phyloP scores from a whole-genome alignment of 1,140 invertebrate species.

The Mamestra configurata region DNA sequence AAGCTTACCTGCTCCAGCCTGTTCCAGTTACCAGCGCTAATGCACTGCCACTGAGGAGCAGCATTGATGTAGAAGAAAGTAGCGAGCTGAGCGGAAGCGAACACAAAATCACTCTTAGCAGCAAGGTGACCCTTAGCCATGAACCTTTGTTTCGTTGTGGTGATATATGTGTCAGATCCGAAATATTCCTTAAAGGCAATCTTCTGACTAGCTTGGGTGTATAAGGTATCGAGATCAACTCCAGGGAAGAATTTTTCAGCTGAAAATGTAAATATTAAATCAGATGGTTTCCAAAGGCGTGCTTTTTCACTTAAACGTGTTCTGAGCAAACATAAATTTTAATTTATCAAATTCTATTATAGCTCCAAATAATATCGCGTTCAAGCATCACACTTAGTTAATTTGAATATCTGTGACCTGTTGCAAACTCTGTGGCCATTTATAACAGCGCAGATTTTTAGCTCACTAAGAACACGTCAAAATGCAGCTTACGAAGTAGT shows the following conservation, averaged over 20 bases:
- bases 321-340: too few species aligned
- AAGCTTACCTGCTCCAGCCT: constrained; percentile 78
- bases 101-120: constrained; percentile 91
- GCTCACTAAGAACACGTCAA: too few species aligned
- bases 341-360: too few species aligned
- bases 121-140: constrained; percentile 90
- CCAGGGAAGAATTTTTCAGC: constrained; percentile 78
- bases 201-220: constrained; percentile 79
- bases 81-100: constrained; percentile 89
- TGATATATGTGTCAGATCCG: constrained; percentile 76
- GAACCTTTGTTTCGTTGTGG: constrained; percentile 65
- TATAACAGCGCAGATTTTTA: too few species aligned
- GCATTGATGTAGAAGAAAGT: constrained; percentile 91
- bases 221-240: constrained; percentile 71
- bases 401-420: too few species aligned
- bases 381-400: too few species aligned
- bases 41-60: constrained; percentile 90
- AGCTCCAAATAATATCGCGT: too few species aligned
- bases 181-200: constrained; percentile 66
- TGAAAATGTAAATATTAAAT: constrained; percentile 58
- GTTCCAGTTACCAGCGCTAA: constrained; percentile 91
- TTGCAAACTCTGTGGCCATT: not conserved
- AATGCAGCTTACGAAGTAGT: constrained; percentile 60
- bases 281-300: not conserved
- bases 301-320: not conserved